phyloP scores from a whole-genome alignment of 2,888 invertebrate genomes.

The Coelopa pilipes region DNA sequence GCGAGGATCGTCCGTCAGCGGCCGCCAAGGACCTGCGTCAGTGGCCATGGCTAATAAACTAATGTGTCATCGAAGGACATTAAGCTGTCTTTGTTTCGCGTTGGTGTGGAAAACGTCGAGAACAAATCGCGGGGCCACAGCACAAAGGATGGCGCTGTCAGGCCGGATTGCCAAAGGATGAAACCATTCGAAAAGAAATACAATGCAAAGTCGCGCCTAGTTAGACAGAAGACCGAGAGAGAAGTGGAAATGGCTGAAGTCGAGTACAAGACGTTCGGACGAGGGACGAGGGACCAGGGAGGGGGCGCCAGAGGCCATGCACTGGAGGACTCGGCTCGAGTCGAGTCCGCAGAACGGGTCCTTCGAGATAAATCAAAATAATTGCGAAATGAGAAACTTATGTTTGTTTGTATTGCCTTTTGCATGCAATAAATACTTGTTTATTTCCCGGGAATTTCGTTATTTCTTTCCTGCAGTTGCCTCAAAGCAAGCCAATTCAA shows the following conservation, averaged over 20 bases:
- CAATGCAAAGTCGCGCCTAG: background rate
- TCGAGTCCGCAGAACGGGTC: slow-evolving; percentile 8
- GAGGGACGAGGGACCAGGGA: too few relatives aligned
- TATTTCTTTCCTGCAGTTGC: background rate
- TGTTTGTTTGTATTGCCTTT: slow-evolving; percentile 14
- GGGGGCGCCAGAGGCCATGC: too few relatives aligned
- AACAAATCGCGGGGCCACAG: slow-evolving; percentile 9
- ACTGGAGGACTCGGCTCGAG: too few relatives aligned
- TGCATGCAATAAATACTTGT: background rate
- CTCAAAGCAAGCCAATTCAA: background rate
- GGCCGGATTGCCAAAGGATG: slow-evolving; percentile 11
- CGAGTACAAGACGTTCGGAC: too few relatives aligned
- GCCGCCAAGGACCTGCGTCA: background rate
- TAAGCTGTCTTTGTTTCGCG: slow-evolving; percentile 36
- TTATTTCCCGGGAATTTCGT: background rate
- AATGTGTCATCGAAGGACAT: slow-evolving; percentile 34
- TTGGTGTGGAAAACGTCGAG: slow-evolving; percentile 31
- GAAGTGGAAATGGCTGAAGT: slow-evolving; percentile 13
- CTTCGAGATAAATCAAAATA: slow-evolving; percentile 36
- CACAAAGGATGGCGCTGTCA: too few relatives aligned
- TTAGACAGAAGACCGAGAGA: background rate
- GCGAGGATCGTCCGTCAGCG: background rate
- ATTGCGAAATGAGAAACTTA: slow-evolving; percentile 32
- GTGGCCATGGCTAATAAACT: slow-evolving; percentile 24
- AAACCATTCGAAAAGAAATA: too few relatives aligned